These are phyloP conservation scores for Drosophila seguyi DNA, from an alignment of 1,140 invertebrate genomes.

Conservation along the genomic window DNA sequence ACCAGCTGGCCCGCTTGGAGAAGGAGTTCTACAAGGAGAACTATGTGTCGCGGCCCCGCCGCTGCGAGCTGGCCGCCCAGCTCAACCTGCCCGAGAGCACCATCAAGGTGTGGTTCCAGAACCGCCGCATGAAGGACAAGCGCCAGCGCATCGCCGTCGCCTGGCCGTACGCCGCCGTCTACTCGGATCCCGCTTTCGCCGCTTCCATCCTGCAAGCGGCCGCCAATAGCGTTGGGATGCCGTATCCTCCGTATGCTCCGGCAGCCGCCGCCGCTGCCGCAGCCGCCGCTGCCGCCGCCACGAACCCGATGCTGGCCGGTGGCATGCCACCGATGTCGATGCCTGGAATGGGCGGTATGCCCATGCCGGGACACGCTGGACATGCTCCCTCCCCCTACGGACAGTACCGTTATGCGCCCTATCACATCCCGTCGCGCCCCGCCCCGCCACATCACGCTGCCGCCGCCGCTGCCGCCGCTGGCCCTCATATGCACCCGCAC, in stretches of 20 bases:
- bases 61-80: constrained; percentile 97
- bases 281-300: constrained; percentile 36
- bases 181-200: constrained; percentile 95
- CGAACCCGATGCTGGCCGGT: constrained; percentile 85
- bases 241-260: constrained; percentile 86
- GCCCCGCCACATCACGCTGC: constrained; percentile 64
- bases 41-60: constrained; percentile 97
- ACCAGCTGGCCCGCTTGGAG: constrained; percentile 97
- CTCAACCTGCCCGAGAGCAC: constrained; percentile 98
- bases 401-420: constrained; percentile 85
- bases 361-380: constrained; percentile 21
- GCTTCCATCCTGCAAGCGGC: constrained; percentile 96
- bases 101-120: constrained; percentile 99
- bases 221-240: constrained; percentile 88
- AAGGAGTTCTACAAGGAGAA: constrained; percentile 99
- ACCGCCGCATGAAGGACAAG: constrained; percentile 99
- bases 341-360: constrained; percentile 57
- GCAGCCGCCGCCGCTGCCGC: constrained; percentile 56
- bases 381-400: constrained; percentile 82
- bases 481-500: constrained; percentile 84
- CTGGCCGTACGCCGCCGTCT: constrained; percentile 97
- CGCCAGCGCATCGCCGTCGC: constrained; percentile 95
- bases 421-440: constrained; percentile 78
- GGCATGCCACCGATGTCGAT: constrained; percentile 86
- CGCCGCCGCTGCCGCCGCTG: constrained; percentile 39